Base-by-base conservation (phyloP, 1,140 invertebrate genomes). In the Sinonovacula constricta region DNA sequence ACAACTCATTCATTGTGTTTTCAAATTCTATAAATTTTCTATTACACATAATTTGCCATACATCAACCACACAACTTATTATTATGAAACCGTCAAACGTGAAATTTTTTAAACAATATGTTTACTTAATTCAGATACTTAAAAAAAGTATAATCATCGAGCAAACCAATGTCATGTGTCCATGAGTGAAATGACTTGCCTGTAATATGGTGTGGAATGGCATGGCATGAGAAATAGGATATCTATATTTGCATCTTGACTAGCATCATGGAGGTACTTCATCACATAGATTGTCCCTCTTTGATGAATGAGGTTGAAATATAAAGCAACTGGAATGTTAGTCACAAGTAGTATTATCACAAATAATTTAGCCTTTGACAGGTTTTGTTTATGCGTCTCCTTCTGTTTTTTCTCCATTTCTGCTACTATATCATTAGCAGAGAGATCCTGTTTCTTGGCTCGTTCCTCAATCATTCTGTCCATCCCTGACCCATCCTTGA, bases 171-270 rank as follows among this genome's bases (percentile, higher is more conserved):
- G n/a, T 49, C 10, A n/a, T 49, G 45, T 10, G 45, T n/a, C 45
- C 12, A 49, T 12, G n/a, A n/a, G n/a, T n/a, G 24, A 28, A 28
- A 59, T 12, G 3, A 67, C 39, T 79, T 82, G 90, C 89, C 89
- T 95, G 87, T 97, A 97, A 39, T 95, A 93, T 0, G 97, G 97
- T 3, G 95, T 97, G 18, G 96, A 96, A 91, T 98, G 97, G 88
- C 97, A 99, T 0, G 97, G 97, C 93, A 96, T 97, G n/a, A 98
- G 91, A 91, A 97, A 97, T n/a, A 97, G 89, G 28, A 97, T 89
- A 33, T 91, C 90, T 81, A 94, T 90, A 0, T 89, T 78, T 45
- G 79, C 75, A 18, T 83, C 79, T 33, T 59, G 60, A 79, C 79
- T 77, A n/a, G 84, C 79, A 51, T 89, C 85, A 51, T 93, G 88